Base-by-base conservation (phyloP, 2,888 invertebrate species). In the Chloromyia formosa region DNA sequence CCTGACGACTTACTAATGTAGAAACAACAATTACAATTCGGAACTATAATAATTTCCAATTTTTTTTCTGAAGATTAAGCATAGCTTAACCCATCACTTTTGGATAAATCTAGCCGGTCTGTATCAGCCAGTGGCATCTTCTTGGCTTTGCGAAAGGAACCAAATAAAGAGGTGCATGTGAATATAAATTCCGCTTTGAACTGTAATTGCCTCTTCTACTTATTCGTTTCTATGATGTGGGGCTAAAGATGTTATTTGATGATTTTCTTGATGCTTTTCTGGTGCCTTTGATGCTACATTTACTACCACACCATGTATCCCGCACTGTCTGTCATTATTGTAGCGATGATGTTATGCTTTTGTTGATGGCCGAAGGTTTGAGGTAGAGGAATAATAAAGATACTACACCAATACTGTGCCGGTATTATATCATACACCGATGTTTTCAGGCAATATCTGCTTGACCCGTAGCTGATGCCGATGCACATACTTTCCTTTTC, bases 401-500 rank as follows among this genome's bases (percentile, higher is more conserved):
- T 12, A 49, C 12, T 12, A 49, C 14, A n/a, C 14, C 14, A 49
- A 35, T 35, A 35, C 27, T 35, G 27, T 49, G 16, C 12, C 49
- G 3, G 16, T n/a, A 49, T 49, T 49, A 49, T 49, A 49, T 49
- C 49, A 49, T n/a, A 49, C 16, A 12, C 12, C 12, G 49, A 49
- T 7, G 7, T 35, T 7, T 49, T 49, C 14, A 49, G 12, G 49
- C 10, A 49, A 49, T 49, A 62, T 40, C 49, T 49, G 49, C 66
- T 62, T 66, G 66, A 66, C 66, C 66, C 66, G 58, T 20, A 40
- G 56, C 56, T 40, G 20, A 10, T 27, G 54, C 23, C n/a, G 14
- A 18, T 23, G 18, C 7, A 35, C 27, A 56, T 53, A 71, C 71
- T 71, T 71, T 71, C 71, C 58, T 71, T 53, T 71, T 58, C 40